Base-by-base conservation (phyloP, 2,888 invertebrate genomes). In the Eupithecia centaureata region DNA sequence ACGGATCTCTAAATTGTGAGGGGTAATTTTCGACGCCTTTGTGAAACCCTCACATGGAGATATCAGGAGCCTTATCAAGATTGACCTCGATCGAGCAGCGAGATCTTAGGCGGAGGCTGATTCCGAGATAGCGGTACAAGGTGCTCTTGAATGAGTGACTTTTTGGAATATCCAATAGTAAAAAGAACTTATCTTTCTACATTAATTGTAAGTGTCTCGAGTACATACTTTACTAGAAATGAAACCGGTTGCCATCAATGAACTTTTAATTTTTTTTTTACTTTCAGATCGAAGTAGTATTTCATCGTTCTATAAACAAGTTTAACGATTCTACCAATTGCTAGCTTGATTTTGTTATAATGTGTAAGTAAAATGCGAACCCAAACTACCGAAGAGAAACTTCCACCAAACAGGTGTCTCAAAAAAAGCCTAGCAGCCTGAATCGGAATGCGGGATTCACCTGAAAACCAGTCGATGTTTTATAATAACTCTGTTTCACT, bases 111-210 rank as follows among this genome's bases (percentile, higher is more conserved):
- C 42, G n/a, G 52, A 56, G 28, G 51, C 64, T 68, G 47, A 61
- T 64, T 51, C 57, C 30, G 28, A 64, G 33, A 63, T 63, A 63
- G 47, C 61, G 56, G 61, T 51, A 61, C 57, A 51, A 15, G 56
- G 56, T 30, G 18, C 56, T 30, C 27, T 27, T 52, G 52, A 3
- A 25, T 25, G 13, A 2, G 0, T 47, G 10, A 35, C 15, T 1
- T 38, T 5, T 38, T 38, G 15, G 3, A 35, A 35, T 35, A 35
- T 38, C n/a, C n/a, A 13, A 7, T 38, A 38, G n/a, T 38, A 1
- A n/a, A 3, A n/a, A n/a, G n/a, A 42, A 8, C n/a, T 42, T 8
- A 38, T n/a, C n/a, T n/a, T n/a, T n/a, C n/a, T n/a, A n/a, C n/a
- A n/a, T 30, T 5, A 30, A 30, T 30, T 3, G 30, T 3, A 3